Base-by-base conservation (phyloP, 2,797 vertebrate genomes). In the Alosa sapidissima region DNA sequence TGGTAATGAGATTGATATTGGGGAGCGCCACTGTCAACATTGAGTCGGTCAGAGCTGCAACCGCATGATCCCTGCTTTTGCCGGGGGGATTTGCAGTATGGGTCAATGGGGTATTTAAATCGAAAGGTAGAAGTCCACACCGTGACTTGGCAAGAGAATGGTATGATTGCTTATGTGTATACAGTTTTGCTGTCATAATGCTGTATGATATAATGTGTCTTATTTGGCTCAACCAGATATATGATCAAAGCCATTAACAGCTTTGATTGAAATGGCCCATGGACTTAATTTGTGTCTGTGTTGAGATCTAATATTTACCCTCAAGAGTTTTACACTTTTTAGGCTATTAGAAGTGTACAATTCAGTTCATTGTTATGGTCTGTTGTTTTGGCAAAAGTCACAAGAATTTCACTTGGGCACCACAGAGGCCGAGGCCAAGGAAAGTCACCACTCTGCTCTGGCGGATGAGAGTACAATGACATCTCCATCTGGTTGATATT, bases 401-500 rank as follows among this genome's bases (percentile, higher is more conserved):
- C 65, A 72, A 41, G 41, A 78, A 45, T 78, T 47, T 36, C 72
- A 78, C 68, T 75, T 16, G 33, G 4, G 36, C 62, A 75, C 72
- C 41, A 78, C 72, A 78, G 72, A 47, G 36, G 7, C 58, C 9
- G 19, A 78, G 19, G 65, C 65, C 28, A 16, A 72, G 72, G 21
- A 72, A 36, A 19, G 72, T 78, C 41, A 47, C 21, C 58, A 62
- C 54, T 78, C 36, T 45, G 41, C 36, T 6, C 1, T 33, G 83
- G 6, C 86, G 83, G 8, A 78, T 78, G 36, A 47, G 41, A 21
- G 16, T 28, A 72, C 65, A 72, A 72, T 72, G 72, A 19, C 72
- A 78, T 78, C 5, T 19, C 72, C 72, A 47, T 78, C 72, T 78
- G 72, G 72, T 78, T 78, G 72, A 47, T 78, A 78, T 47, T 78